phyloP scores from a whole-genome alignment of 1,140 invertebrate genomes.

The Trissolcus basalis region DNA sequence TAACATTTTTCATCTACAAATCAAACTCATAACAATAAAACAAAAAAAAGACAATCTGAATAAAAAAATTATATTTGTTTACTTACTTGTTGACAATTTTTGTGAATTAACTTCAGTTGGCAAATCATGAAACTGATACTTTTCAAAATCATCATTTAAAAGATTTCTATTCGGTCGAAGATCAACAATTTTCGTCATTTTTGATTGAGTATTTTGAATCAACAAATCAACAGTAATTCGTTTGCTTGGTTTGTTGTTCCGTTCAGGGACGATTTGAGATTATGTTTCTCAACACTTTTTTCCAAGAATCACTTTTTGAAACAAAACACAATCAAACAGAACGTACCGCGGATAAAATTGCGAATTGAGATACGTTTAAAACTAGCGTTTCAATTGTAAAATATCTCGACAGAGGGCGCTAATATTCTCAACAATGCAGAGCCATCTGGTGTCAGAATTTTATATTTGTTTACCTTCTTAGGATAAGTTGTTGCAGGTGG shows the following conservation, averaged over 20 bases:
- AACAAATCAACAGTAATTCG: neutral
- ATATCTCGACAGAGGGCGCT: neutral
- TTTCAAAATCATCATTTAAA: slow-evolving; percentile 68
- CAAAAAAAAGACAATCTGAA: too few relatives aligned
- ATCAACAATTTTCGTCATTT: slow-evolving; percentile 70
- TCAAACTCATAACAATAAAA: too few relatives aligned
- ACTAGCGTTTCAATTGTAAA: too few relatives aligned
- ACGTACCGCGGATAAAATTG: too few relatives aligned
- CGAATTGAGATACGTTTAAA: too few relatives aligned
- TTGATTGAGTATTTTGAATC: neutral
- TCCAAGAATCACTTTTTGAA: too few relatives aligned
- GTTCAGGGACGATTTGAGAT: neutral
- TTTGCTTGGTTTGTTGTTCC: neutral
- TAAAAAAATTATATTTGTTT: neutral
- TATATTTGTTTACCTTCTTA: too few relatives aligned
- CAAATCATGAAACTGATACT: slow-evolving; percentile 70
- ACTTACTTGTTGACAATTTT: slow-evolving; percentile 59
- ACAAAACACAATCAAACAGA: too few relatives aligned
- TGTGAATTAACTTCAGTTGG: slow-evolving; percentile 56
- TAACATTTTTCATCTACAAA: too few relatives aligned
- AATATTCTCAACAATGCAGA: too few relatives aligned
- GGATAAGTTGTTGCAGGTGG: too few relatives aligned
- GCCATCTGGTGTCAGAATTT: too few relatives aligned
- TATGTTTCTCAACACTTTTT: neutral
- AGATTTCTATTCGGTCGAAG: slow-evolving; percentile 64